Conservation (phyloP, 2,113 vertebrate species). For the Psilopogon haemacephalus region DNA sequence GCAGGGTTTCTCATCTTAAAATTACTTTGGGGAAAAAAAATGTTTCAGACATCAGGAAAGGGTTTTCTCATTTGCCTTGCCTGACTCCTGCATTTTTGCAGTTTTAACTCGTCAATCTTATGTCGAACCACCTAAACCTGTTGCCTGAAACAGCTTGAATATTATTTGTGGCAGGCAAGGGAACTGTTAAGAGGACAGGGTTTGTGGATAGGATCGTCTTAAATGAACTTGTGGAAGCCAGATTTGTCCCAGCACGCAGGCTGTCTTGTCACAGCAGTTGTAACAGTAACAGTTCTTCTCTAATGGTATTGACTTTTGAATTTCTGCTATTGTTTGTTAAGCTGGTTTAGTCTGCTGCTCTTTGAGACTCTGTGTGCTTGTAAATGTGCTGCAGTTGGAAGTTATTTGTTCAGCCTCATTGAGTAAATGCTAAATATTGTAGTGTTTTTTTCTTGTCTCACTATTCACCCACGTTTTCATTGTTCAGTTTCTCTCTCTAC, state of each 20-base stretch:
- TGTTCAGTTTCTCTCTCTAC: conserved; percentile 79
- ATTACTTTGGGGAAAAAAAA: not conserved
- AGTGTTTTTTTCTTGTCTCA: conserved; percentile 49
- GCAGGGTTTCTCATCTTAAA: not conserved
- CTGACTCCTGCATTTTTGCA: not conserved
- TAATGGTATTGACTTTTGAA: not conserved
- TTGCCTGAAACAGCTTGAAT: not conserved
- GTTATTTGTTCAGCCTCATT: conserved; percentile 7
- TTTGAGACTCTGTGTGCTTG: not conserved
- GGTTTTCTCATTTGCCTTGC: not conserved
- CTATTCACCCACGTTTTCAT: conserved; percentile 68
- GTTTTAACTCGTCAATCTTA: not conserved
- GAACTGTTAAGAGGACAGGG: not conserved
- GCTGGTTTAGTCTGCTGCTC: not conserved
- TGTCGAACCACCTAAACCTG: not conserved
- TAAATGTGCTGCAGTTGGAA: not conserved
- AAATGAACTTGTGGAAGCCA: not conserved
- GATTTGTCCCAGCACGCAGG: not conserved
- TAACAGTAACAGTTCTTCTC: not conserved
- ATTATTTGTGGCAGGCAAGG: not conserved
- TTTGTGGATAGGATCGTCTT: not conserved
- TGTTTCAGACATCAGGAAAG: not conserved
- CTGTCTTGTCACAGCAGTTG: not conserved
- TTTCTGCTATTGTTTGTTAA: not conserved
- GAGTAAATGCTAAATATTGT: conserved; percentile 61